Base-by-base conservation (phyloP, 2,113 vertebrate species). In the Pterocles burchelli region DNA sequence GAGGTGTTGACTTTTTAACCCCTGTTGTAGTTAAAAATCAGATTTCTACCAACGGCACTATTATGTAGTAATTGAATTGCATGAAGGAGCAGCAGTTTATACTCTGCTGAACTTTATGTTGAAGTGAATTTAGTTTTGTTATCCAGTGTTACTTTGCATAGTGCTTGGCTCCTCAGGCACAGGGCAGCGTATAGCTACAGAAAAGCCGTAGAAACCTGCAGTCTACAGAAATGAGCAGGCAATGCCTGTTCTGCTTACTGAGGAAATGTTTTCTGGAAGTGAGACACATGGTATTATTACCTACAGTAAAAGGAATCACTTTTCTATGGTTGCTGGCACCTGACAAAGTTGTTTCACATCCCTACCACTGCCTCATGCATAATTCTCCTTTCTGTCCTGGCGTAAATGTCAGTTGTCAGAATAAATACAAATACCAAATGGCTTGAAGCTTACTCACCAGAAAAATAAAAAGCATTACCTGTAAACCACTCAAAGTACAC, bases 11-110 rank as follows among this genome's bases (percentile, higher is more conserved):
- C 24, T 8, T 86, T 89, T 76, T 71, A 58, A 38, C 6, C 4
- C 15, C 72, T 52, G 14, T 3, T 70, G 24, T 71, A 86, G 77
- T 34, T 70, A 73, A 91, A 86, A 77, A 1, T 38, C 24, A 66
- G 16, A 62, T 83, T 73, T 31, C 21, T 70, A 8, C 45, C 45
- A 49, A 49, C 58, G 11, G 13, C 25, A 38, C 13, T 45, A 7
- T 11, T 85, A 17, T 8, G 0, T n/a, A 62, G 0, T 0, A 55
- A 80, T 9, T 13, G 10, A 76, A 28, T 2, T 43, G 19, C 43
- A 61, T 13, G 33, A 76, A 73, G 54, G 18, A 68, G 67, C 31
- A 61, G 51, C 43, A 63, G 29, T 24, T 94, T 68, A 46, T 25
- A 55, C 46, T n/a, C 7, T 48, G 52, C 20, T 82, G 33, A 78